Conservation (phyloP, 2,888 invertebrate genomes). For the Octonoba sinensis region DNA sequence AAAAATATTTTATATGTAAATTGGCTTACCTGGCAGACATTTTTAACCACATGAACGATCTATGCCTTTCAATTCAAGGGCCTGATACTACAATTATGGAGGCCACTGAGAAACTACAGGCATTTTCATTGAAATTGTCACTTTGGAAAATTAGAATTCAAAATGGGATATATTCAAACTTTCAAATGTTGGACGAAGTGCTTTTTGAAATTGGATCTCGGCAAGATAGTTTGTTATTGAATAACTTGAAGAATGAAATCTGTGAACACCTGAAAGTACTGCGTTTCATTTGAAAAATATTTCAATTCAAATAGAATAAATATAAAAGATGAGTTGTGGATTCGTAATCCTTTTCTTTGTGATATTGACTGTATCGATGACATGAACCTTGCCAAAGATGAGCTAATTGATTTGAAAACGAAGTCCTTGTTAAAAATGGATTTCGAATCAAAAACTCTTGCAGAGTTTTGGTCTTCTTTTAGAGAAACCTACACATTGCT, state of each 20-base stretch:
- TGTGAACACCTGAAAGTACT: too few species aligned
- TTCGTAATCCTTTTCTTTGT: conserved; percentile 50
- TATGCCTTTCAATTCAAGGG: too few species aligned
- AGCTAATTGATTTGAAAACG: conserved; percentile 47
- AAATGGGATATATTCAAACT: conserved; percentile 42
- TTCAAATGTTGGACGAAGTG: conserved; percentile 41
- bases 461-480: too few species aligned
- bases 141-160: conserved; percentile 40
- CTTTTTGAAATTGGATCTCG: conserved; percentile 40
- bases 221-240: conserved; percentile 41
- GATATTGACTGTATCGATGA: conserved; percentile 46
- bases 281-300: too few species aligned
- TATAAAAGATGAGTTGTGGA: conserved; percentile 47
- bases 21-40: conserved; percentile 25
- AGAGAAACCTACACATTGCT: conserved; percentile 43
- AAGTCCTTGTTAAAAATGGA: conserved; percentile 45
- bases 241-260: too few species aligned
- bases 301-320: conserved; percentile 42
- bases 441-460: too few species aligned
- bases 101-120: conserved; percentile 36
- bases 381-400: conserved; percentile 41
- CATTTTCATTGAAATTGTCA: conserved; percentile 38
- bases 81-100: too few species aligned
- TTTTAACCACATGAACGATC: conserved; percentile 20
- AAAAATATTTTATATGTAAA: conserved; percentile 34